These are phyloP conservation scores for Ianthella basta DNA, from an alignment of 37 sponge, comb jelly and placozoan genomes.

Conservation along the genomic window DNA sequence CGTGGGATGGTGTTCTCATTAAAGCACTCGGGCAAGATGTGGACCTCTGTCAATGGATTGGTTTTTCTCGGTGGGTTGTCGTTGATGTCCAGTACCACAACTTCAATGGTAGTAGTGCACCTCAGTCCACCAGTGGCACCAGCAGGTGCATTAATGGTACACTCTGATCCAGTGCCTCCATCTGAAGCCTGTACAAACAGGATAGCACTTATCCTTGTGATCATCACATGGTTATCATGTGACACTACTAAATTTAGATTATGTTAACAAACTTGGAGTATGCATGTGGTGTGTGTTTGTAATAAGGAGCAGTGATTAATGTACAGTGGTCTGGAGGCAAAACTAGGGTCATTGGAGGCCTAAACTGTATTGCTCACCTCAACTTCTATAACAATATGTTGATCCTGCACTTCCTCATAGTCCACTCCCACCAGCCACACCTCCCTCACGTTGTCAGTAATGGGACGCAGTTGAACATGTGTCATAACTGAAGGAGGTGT, in stretches of 20 bases:
- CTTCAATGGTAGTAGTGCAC: not conserved
- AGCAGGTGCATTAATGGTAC: not conserved
- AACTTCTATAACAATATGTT: not conserved
- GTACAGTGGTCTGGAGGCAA: too few species aligned
- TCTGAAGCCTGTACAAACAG: too few species aligned
- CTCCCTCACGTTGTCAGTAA: not conserved
- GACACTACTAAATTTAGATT: too few species aligned
- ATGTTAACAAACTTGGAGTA: too few species aligned
- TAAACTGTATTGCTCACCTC: not conserved
- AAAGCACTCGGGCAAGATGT: not conserved
- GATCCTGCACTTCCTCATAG: not conserved
- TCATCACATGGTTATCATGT: not conserved
- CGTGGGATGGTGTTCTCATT: too few species aligned
- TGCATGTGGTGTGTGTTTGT: too few species aligned
- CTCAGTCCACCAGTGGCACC: not conserved
- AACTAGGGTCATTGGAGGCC: too few species aligned
- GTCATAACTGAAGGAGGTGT: too few species aligned
- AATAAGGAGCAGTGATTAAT: too few species aligned
- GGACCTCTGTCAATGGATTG: too few species aligned
- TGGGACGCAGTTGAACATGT: not conserved
- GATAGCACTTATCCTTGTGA: too few species aligned
- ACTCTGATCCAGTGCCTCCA: not conserved
- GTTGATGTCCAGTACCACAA: constrained; percentile 18
- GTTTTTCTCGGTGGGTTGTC: constrained; percentile 9
- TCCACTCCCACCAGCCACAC: constrained; percentile 18